Evolutionary conservation across 2,797 vertebrate species (phyloP), one percentile per base, ranked within the genome.

Genomic region (Protonibea diacanthus): DNA sequence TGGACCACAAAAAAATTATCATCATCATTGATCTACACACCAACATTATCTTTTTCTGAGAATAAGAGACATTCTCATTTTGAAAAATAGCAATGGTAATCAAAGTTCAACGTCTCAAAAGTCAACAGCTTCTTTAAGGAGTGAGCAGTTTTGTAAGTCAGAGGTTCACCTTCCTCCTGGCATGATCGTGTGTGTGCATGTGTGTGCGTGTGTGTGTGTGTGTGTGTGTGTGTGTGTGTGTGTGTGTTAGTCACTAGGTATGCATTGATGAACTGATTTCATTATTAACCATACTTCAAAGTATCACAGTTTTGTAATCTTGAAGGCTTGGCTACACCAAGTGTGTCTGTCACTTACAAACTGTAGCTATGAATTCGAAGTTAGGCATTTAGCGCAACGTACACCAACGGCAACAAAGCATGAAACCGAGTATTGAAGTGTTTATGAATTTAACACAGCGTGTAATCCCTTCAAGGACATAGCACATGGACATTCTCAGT

Each of bases 171-270:
- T 25, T 25, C 15, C 14, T 55, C n/a, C 49, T 20, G 23, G 4
- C 6, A 11, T 29, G 27, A 29, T 33, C 6, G 25, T 27, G 25
- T 3, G 25, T 83, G 55, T 76, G 70, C 40, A 12, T 74, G 64
- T 53, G 33, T n/a, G 25, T 83, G 55, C 74, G 70, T 45, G 12
- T 72, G 62, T 53, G 33, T n/a, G 56, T 83, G 55, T 76, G 70
- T 45, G 14, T 74, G 64, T 52, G 33, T n/a, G n/a, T n/a, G n/a
- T n/a, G n/a, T n/a, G n/a, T n/a, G n/a, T 83, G 53, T 76, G 70
- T 44, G 14, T 74, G 64, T 52, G 33, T n/a, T 29, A 29, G 29
- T 33, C 33, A 33, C 33, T 2, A 8, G 33, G 33, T 33, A 33
- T 33, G 33, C 33, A 33, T 9, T 33, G 8, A 33, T 33, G 8